Base-by-base conservation (phyloP, 1,140 invertebrate genomes). In the Scaptomyza pallida region DNA sequence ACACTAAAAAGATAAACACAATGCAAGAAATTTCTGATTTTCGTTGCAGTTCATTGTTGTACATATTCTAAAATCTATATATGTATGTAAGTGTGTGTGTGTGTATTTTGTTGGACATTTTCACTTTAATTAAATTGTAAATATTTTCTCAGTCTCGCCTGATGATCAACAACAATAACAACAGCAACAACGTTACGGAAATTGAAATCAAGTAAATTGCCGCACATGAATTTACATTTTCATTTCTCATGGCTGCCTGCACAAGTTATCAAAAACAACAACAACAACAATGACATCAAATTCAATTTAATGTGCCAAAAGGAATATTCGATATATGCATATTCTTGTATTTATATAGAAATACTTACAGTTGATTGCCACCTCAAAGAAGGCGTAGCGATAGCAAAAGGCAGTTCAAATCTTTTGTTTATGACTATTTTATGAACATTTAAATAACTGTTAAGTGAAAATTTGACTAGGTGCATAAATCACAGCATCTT, bases 81-180 rank as follows among this genome's bases (percentile, higher is more conserved):
- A 26, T 5, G 1, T 26, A 26, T 23, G 1, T 23, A 1, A 4
- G 1, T 23, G 5, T 23, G 21, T 23, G 21, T 23, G 0, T 23
- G 21, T 59, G 40, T 55, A 56, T 61, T 33, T 67, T 43, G 59
- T 13, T 50, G 40, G 65, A 47, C 59, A 79, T 64, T 70, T 85
- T 68, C 67, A 64, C 81, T 86, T 85, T 85, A 85, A 85, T 85
- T 85, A 86, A 85, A 86, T 86, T 83, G 76, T 70, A 83, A 86
- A 86, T 86, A 85, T 86, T 83, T 85, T 63, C 63, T 9, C 33
- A 61, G 56, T 47, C 30, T 68, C 64, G 35, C 41, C 10, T 56
- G 60, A 16, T 54, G 55, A 47, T 60, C 59, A 47, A 26, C 41
- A 30, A 30, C 8, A 30, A 30, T 30, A 17, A 5, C 52, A 1